Percentiles rank a stretch among this genome's conserved stretches.
Conservation (phyloP, 2,113 vertebrate genomes). For the Plestiodon gilberti region DNA sequence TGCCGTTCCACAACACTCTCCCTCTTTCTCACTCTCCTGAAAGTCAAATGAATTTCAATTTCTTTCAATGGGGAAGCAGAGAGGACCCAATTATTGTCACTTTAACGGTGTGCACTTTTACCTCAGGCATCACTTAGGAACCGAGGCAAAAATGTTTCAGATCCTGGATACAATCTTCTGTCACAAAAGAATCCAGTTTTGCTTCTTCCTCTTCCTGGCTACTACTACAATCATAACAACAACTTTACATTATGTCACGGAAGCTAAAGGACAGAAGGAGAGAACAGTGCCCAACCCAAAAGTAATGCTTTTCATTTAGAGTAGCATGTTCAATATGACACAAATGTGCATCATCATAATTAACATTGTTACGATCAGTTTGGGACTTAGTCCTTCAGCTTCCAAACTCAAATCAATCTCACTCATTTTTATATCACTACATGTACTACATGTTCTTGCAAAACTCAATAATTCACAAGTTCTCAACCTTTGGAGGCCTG, state of each 20-base stretch:
- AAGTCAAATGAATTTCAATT: constrained; percentile 78
- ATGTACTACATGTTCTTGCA: neutral
- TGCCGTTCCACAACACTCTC: constrained; percentile 49
- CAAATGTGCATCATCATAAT: constrained; percentile 44
- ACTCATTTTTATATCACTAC: constrained; percentile 29
- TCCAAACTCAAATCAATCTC: constrained; percentile 53
- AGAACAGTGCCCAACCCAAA: constrained; percentile 27
- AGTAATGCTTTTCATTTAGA: constrained; percentile 25
- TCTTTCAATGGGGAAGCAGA: constrained; percentile 66
- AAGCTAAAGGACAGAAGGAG: constrained; percentile 48
- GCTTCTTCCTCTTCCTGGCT: constrained; percentile 6
- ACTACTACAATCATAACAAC: constrained; percentile 6
- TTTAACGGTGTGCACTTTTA: constrained; percentile 71
- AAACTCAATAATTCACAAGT: neutral
- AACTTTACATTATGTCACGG: constrained; percentile 24
- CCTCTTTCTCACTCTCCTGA: constrained; percentile 26
- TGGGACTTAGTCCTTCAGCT: constrained; percentile 52
- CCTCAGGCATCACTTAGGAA: constrained; percentile 67
- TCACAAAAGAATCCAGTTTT: constrained; percentile 37
- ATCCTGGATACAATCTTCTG: constrained; percentile 60
- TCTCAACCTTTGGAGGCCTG: too few relatives aligned
- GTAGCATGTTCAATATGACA: constrained; percentile 30
- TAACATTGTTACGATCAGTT: constrained; percentile 29
- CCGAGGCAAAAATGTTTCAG: constrained; percentile 68
- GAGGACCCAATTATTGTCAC: constrained; percentile 73